Conservation (phyloP, 2,113 vertebrate genomes). For the Choloepus hoffmanni region DNA sequence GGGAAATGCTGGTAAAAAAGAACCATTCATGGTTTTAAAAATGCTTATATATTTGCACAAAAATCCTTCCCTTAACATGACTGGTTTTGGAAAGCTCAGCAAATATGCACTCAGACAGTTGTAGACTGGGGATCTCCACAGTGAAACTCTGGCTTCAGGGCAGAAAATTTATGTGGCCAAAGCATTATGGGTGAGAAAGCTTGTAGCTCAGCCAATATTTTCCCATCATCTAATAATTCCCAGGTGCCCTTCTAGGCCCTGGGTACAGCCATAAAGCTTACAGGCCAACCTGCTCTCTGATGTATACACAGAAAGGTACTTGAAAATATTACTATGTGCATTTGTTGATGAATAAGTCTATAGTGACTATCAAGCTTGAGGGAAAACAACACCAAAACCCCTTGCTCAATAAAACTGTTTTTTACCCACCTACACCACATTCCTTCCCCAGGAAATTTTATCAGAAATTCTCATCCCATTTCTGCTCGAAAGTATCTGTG, state of each 20-base stretch:
- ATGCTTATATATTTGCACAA: neutral
- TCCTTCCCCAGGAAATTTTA: neutral
- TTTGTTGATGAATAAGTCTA: neutral
- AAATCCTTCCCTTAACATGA: neutral
- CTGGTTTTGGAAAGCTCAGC: neutral
- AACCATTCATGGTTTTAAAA: constrained; percentile 21
- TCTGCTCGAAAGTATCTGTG: neutral
- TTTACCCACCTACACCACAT: neutral
- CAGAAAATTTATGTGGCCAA: neutral
- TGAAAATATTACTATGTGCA: neutral
- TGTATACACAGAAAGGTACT: neutral
- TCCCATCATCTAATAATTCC: no score
- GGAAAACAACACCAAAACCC: neutral
- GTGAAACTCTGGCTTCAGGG: neutral
- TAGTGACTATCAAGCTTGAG: neutral
- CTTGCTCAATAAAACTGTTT: neutral
- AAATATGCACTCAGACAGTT: neutral
- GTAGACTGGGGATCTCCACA: neutral
- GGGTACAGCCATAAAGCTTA: neutral
- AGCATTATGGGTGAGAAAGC: neutral
- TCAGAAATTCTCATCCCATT: neutral
- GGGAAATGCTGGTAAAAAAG: constrained; percentile 25
- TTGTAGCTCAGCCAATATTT: neutral
- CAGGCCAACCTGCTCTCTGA: neutral
- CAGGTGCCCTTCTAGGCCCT: neutral